Evolutionary conservation across 2,797 vertebrate genomes (phyloP).

Genomic region (Gila robusta): DNA sequence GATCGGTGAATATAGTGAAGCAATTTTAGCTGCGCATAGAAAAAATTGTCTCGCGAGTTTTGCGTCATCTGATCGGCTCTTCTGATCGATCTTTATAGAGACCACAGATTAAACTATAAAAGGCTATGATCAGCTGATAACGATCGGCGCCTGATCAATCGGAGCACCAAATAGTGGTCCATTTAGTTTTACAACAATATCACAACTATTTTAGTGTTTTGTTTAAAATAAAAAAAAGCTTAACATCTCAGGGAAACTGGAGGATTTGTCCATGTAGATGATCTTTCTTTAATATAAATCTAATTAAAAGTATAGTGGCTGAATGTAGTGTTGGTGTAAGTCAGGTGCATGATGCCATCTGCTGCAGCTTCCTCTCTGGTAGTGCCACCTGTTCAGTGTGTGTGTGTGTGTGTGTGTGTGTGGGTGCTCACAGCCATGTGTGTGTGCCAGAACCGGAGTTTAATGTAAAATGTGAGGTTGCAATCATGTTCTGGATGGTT

Average conservation of each 20-base stretch:
- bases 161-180: neutral
- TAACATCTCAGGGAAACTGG: neutral
- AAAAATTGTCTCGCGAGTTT: neutral
- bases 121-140: neutral
- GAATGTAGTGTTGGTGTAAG: constrained; percentile 43
- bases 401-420: constrained; percentile 13
- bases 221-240: neutral
- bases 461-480: neutral
- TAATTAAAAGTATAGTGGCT: constrained; percentile 42
- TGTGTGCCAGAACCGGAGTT: neutral
- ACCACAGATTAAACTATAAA: neutral
- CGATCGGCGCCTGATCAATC: neutral
- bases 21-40: neutral
- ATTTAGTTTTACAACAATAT: neutral
- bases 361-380: constrained; percentile 27
- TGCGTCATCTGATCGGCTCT: neutral
- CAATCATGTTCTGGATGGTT: neutral
- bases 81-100: neutral
- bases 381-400: constrained; percentile 42
- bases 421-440: neutral
- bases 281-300: constrained; percentile 33
- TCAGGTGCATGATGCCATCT: constrained; percentile 40
- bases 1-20: neutral
- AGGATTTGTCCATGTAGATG: constrained; percentile 23
- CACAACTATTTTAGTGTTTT: neutral